Base-by-base conservation (phyloP, 64 coral and sea anemone species). In the Dendronephthya gigantea region DNA sequence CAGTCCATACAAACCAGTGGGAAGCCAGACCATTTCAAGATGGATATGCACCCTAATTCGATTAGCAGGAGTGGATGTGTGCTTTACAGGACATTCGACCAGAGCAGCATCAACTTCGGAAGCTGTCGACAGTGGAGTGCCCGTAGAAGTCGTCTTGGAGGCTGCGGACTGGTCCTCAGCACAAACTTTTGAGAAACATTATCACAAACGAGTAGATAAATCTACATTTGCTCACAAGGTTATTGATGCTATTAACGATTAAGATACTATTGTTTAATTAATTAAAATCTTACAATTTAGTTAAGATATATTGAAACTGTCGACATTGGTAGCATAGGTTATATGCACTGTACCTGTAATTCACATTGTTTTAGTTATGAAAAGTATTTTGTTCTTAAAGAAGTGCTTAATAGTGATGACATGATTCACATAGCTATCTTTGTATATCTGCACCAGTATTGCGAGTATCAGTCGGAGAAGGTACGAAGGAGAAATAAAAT, bases 151-250 rank as follows among this genome's bases (percentile, higher is more conserved):
- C 34, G 69, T 75, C 1, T 30, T 75, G 12, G 69, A 75, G 69
- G 69, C 69, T 37, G n/a, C 17, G 69, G 69, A 75, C 34, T 75
- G 69, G 69, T 75, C 69, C 35, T 75, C 69, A 37, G 69, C 30
- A 75, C 69, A 75, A 37, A 75, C 69, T 7, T 75, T 75, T 75
- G 69, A 75, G 35, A 75, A 75, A 75, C 69, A 75, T 75, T 75
- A 33, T 37, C 69, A 75, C 17, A 75, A 75, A 37, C 69, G 31
- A 37, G 31, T 30, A 34, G 69, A 76, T 76, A 28, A 8, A 76
- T 3, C 29, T 58, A 5, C 2, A 17, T 62, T 0, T 22, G 55
- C 55, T 62, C 55, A 62, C 55, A 62, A 33, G 0, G 8, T 79
- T 17, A 29, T 58, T 58, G 51, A 58, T 58, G 51, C 51, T 15